Percentiles rank a stretch among this genome's conserved stretches.
These are phyloP conservation scores for Ormyrus nitidulus DNA, from an alignment of 2,888 invertebrate genomes.

Conservation along the genomic window DNA sequence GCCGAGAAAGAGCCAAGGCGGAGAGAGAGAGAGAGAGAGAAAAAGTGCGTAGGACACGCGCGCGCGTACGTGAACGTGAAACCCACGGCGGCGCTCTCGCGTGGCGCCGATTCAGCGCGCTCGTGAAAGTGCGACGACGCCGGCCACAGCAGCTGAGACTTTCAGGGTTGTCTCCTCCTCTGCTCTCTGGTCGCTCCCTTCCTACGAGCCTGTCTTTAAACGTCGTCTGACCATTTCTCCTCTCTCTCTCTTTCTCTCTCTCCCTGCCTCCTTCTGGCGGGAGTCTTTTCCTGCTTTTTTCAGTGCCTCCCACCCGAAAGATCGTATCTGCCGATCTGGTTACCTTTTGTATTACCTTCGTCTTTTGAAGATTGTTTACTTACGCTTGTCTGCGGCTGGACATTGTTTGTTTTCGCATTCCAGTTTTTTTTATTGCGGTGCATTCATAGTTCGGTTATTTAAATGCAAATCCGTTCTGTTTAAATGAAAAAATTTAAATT, in stretches of 20 bases:
- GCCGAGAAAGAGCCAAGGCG: neutral
- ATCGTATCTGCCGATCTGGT: slow-evolving; percentile 43
- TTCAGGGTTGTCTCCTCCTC: slow-evolving; percentile 72
- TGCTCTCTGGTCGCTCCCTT: slow-evolving; percentile 41
- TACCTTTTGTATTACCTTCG: slow-evolving; percentile 52
- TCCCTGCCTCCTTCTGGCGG: neutral
- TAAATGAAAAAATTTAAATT: no score
- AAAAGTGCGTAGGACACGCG: slow-evolving; percentile 1
- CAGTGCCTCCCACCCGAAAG: slow-evolving; percentile 33
- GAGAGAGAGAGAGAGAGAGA: neutral
- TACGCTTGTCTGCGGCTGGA: neutral
- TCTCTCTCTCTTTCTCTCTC: slow-evolving; percentile 16
- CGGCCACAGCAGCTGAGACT: slow-evolving; percentile 60
- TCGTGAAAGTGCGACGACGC: slow-evolving; percentile 72
- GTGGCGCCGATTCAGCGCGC: slow-evolving; percentile 47
- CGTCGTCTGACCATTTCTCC: neutral
- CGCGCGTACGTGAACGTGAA: neutral
- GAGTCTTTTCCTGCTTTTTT: slow-evolving; percentile 35
- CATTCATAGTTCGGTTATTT: no score
- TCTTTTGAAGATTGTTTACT: neutral
- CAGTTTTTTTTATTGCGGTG: neutral
- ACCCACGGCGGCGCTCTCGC: neutral
- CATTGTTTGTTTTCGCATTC: neutral
- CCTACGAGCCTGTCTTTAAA: neutral
- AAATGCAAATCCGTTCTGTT: no score